Base-by-base conservation (phyloP, 2,113 vertebrate genomes). In the Bathybates hornii region DNA sequence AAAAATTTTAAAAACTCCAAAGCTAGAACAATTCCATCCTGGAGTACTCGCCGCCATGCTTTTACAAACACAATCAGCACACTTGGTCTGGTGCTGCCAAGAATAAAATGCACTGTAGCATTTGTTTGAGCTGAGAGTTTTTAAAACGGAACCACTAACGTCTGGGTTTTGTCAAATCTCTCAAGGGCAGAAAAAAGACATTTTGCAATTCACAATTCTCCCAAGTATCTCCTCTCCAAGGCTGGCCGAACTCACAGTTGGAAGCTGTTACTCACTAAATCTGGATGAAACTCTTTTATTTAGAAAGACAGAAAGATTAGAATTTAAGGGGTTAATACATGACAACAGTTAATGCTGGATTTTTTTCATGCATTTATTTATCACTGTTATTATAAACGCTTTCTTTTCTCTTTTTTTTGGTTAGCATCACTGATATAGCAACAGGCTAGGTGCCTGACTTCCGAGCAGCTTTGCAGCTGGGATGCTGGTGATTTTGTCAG, bases 321-420 rank as follows among this genome's bases (percentile, higher is more conserved):
- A 50, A 2, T 78, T 52, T 32, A 50, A 78, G 16, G 1, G 2
- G 43, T 78, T 78, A 78, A 78, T 78, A 32, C 24, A 12, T 4
- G 17, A 34, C 10, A 50, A 19, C 43, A 32, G 71, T 32, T 32
- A 29, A 48, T 5, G 21, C 13, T 73, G 21, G 17, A 1, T 27
- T 17, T 45, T 24, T 27, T 27, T 73, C 2, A 73, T 45, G 5
- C 19, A 36, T 36, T 21, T 57, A 56, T 24, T 43, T 81, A 38
- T 57, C 32, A 27, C 54, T 6, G 11, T 32, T 17, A 21, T 21
- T 27, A 19, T 19, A 12, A 14, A 36, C 1, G 1, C 4, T 61
- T 5, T 48, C 0, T 54, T 54, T 68, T 48, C 0, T 27, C 3
- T 27, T 0, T n/a, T 61, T 6, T 7, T 12, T 6, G 10, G 24